Evolutionary conservation across 1,140 invertebrate genomes (phyloP), one percentile per base, ranked within the genome.

Genomic region (Limonius californicus): DNA sequence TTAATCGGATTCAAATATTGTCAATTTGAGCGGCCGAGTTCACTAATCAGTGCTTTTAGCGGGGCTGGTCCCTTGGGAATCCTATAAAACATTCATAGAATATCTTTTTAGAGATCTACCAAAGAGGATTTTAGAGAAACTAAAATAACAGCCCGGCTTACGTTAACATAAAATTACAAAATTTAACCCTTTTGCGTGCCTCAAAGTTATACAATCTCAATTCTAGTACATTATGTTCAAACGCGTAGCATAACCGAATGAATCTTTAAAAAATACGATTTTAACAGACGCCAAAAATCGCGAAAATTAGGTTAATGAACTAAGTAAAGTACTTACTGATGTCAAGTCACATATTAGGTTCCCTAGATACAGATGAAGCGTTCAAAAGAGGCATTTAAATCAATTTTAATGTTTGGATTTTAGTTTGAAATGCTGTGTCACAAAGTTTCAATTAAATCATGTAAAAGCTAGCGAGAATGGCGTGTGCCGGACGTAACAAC

Each of bases 391-490:
- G 55, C 14, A 39, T 57, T 59, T 59, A 54, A 54, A 62, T 65
- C 64, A 42, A 62, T 62, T 65, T 62, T 42, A 39, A 35, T 57
- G 42, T n/a, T 21, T 53, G 62, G 58, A 56, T 67, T 68, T 62
- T 62, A 63, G 60, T 68, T 61, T 66, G 58, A 63, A 63, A 61
- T 68, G 61, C 57, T 63, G 59, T 62, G 66, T 71, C 68, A 68
- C 64, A 63, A 68, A 70, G 68, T 70, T 70, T 63, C 64, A 68
- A 70, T 68, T 70, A 70, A 68, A 68, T 66, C 64, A 54, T 58
- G 55, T 59, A 64, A 63, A 68, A 65, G 60, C 63, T 59, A 53
- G 57, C 45, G 59, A 58, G 61, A 66, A 67, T 62, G 58, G 62
- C 62, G 65, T 61, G 54, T 61, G 59, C 54, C 59, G 64, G 63